Conservation (phyloP, 2,888 invertebrate species). For the Elgonia sp. region DNA sequence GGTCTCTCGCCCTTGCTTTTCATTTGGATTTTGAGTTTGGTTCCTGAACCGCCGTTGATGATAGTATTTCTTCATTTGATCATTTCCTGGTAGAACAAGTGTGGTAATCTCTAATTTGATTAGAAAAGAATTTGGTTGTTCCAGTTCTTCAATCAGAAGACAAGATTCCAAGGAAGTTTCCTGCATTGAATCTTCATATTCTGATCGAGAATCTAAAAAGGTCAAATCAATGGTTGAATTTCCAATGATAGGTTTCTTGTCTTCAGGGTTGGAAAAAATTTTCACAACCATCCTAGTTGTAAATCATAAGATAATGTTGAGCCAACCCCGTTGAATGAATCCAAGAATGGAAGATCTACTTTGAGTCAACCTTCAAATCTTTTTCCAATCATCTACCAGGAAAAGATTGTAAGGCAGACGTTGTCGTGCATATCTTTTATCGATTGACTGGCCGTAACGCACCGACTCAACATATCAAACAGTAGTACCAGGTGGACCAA, state of each 20-base stretch:
- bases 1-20: conserved; percentile 11
- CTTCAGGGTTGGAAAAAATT: background rate
- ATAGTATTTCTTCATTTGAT: background rate
- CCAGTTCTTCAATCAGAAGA: background rate
- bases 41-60: background rate
- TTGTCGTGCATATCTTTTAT: conserved; percentile 68
- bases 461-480: conserved; percentile 84
- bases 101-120: too few species aligned
- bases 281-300: too few species aligned
- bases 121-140: too few species aligned
- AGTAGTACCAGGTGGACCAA: conserved; percentile 45
- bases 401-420: background rate
- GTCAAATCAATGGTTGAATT: background rate
- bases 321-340: background rate
- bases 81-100: conserved; percentile 2
- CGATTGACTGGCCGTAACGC: conserved; percentile 85
- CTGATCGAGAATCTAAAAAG: too few species aligned
- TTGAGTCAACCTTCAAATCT: background rate
- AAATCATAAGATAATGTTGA: background rate
- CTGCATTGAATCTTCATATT: too few species aligned
- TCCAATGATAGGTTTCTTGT: background rate
- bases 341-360: background rate
- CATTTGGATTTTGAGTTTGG: background rate
- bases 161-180: background rate
- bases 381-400: background rate